A percentile compares a stretch with the other conserved stretches of the same genome.
These are phyloP conservation scores for Odontomachus brunneus DNA, from an alignment of 1,140 invertebrate genomes.

Conservation along the genomic window DNA sequence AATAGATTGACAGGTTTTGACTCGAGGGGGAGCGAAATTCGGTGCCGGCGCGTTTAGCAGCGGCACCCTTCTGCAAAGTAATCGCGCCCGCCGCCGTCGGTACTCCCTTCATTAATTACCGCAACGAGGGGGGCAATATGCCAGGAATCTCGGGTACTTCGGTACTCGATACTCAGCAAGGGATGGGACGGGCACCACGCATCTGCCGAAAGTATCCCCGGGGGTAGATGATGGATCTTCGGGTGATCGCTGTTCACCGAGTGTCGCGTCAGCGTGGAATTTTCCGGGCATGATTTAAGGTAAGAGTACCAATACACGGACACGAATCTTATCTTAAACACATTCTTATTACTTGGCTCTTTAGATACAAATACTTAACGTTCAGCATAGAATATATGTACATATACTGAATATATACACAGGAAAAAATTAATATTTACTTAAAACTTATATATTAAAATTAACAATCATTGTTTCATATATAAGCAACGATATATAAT, in stretches of 20 bases:
- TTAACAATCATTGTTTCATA: too few species aligned
- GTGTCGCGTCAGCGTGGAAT: too few species aligned
- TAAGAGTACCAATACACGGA: too few species aligned
- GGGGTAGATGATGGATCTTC: constrained; percentile 59
- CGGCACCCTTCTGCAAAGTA: constrained; percentile 55
- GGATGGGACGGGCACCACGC: constrained; percentile 34
- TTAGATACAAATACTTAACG: too few species aligned
- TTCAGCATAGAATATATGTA: too few species aligned
- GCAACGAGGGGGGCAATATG: constrained; percentile 69
- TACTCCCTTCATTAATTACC: constrained; percentile 71
- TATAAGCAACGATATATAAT: too few species aligned
- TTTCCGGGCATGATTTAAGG: too few species aligned
- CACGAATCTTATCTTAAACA: too few species aligned
- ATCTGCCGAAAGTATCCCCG: constrained; percentile 59
- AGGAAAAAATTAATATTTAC: too few species aligned
- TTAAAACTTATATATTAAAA: too few species aligned
- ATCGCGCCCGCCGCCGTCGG: constrained; percentile 15
- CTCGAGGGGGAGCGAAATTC: constrained; percentile 21
- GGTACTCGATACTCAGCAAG: constrained; percentile 29
- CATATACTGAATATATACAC: too few species aligned
- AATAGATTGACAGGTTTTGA: constrained; percentile 63
- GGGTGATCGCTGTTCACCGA: constrained; percentile 42
- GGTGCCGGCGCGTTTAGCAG: constrained; percentile 9
- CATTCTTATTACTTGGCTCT: too few species aligned
- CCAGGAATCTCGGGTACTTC: constrained; percentile 69